Evolutionary conservation across 2,113 vertebrate genomes (phyloP), one percentile per base, ranked within the genome.

Genomic region (Pterocles burchelli): DNA sequence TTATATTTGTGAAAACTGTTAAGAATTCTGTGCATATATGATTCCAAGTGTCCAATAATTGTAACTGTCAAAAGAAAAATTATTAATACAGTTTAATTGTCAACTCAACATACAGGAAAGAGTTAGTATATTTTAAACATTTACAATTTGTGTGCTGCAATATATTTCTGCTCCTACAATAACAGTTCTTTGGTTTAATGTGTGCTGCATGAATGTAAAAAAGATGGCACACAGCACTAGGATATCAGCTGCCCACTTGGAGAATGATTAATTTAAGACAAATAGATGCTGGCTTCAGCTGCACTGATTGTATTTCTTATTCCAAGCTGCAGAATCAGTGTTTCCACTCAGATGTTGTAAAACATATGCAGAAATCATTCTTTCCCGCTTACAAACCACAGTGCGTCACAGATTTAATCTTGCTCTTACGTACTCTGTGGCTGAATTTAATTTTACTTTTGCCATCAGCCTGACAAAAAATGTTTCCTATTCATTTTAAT

Each of bases 231-330:
- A 89, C 17, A 91, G 93, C 67, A 95, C 82, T 68, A 84, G 76
- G 72, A 80, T 96, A 97, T 97, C 96, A 97, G 95, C 93, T 94
- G 84, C 89, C 88, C 96, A 77, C 94, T 93, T 88, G 63, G 85
- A 93, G 97, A 97, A 95, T 94, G 95, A 98, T 97, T 97, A 97
- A 97, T 97, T 97, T 95, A 89, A 97, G 96, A 97, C 96, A 97
- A 98, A 97, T 95, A 96, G 95, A 93, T 91, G 62, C 93, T 97
- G 88, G 62, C 95, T 96, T 96, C 92, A 95, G 83, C 91, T 67
- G 85, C 46, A 26, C 49, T 91, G 93, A 97, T 93, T 92, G 51
- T 81, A 95, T 97, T 98, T 97, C 66, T 86, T 84, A 94, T 78
- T 67, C 94, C 70, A 85, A 77, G 70, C 74, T 90, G 65, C 82